These are phyloP conservation scores for Brachionus angularis DNA, from an alignment of 1,140 invertebrate genomes.

Conservation along the genomic window DNA sequence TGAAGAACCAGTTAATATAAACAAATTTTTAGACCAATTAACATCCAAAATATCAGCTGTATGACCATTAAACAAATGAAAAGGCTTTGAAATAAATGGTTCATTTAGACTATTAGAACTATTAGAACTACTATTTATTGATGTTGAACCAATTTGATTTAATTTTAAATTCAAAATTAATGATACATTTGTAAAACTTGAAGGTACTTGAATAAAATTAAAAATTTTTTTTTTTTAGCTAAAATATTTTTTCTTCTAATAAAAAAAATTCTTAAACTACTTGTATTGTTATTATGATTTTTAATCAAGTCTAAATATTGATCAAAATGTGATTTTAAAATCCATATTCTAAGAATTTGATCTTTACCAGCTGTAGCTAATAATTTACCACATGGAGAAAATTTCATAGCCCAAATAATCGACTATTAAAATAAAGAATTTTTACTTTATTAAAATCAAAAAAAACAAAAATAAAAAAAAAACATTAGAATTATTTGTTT, in stretches of 20 bases:
- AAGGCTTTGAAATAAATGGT: conserved; percentile 85
- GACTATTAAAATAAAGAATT: too few species aligned
- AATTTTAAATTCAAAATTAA: background rate
- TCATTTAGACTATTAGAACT: conserved; percentile 59
- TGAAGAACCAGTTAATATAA: conserved; percentile 93
- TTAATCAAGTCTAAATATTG: conserved; percentile 80
- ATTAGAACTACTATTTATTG: conserved; percentile 45
- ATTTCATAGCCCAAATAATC: conserved; percentile 98
- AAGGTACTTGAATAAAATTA: too few species aligned
- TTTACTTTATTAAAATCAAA: too few species aligned
- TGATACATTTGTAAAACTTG: too few species aligned
- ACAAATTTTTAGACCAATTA: conserved; percentile 97
- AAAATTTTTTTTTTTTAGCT: conserved; percentile 42
- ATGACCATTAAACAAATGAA: conserved; percentile 88
- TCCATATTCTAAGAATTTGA: conserved; percentile 85
- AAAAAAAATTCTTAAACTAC: background rate
- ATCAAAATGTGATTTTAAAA: conserved; percentile 75
- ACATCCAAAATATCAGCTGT: conserved; percentile 92
- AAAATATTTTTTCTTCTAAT: conserved; percentile 40
- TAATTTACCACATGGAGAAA: conserved; percentile 84
- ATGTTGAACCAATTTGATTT: conserved; percentile 15
- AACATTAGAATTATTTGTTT: too few species aligned
- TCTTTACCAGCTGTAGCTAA: conserved; percentile 94
- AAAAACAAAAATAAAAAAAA: too few species aligned
- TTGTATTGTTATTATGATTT: conserved; percentile 16